Percentiles rank a stretch among this genome's conserved stretches.
Evolutionary conservation across 2,113 vertebrate species (phyloP).

Genomic region (Psittacula cyanocephala): DNA sequence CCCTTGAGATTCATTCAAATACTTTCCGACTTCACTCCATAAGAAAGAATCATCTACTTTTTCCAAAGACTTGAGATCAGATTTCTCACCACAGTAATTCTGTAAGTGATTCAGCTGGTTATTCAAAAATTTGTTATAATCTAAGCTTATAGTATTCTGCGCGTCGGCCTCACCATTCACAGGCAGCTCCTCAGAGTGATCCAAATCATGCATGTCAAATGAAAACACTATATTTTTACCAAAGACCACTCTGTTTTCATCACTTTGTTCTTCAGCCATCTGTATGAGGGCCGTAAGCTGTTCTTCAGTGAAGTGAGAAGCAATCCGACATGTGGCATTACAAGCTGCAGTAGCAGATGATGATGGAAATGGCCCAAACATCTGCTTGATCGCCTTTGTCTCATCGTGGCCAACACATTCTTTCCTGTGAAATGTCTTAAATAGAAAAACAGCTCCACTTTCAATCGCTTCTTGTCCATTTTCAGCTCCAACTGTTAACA

Average conservation of each 20-base stretch:
- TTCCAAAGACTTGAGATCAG: slow-evolving; percentile 54
- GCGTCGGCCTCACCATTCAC: slow-evolving; percentile 64
- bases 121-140: slow-evolving; percentile 87
- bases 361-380: slow-evolving; percentile 94
- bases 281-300: slow-evolving; percentile 80
- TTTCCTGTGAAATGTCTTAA: slow-evolving; percentile 88
- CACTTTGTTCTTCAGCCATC: slow-evolving; percentile 68
- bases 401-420: slow-evolving; percentile 87
- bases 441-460: slow-evolving; percentile 90
- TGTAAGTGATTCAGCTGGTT: slow-evolving; percentile 76
- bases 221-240: slow-evolving; percentile 91
- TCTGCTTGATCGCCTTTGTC: slow-evolving; percentile 89
- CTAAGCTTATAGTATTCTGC: slow-evolving; percentile 76
- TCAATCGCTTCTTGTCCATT: slow-evolving; percentile 88
- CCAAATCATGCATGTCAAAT: slow-evolving; percentile 88
- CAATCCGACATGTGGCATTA: slow-evolving; percentile 77
- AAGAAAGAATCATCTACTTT: slow-evolving; percentile 81
- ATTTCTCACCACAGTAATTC: slow-evolving; percentile 51
- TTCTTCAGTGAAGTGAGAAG: slow-evolving; percentile 78
- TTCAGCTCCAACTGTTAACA: slow-evolving; percentile 86
- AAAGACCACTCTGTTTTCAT: slow-evolving; percentile 70
- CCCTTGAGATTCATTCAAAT: slow-evolving; percentile 78
- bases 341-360: slow-evolving; percentile 86
- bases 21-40: slow-evolving; percentile 88
- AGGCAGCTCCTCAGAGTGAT: slow-evolving; percentile 83